A percentile compares a stretch with the other conserved stretches of the same genome.
These are phyloP conservation scores for Xestia sexstrigata DNA, from an alignment of 2,888 invertebrate species.

Conservation along the genomic window DNA sequence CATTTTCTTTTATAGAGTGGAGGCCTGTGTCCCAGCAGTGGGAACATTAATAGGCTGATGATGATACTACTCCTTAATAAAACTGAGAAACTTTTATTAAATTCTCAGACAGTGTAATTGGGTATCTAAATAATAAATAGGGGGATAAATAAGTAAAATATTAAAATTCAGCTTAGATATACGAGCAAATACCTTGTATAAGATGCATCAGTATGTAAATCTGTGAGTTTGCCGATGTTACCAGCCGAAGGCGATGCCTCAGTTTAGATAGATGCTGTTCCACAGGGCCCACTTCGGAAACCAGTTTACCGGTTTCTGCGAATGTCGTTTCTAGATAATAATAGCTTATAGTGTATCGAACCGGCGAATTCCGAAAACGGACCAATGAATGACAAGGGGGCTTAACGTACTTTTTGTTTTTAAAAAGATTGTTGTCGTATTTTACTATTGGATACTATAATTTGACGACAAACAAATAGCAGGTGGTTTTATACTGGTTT, in stretches of 20 bases:
- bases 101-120: slow-evolving; percentile 7
- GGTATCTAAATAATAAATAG: slow-evolving; percentile 8
- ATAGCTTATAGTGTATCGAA: slow-evolving; percentile 65
- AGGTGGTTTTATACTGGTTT: slow-evolving; percentile 7
- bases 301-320: slow-evolving; percentile 76
- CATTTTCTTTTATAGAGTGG: too few relatives aligned
- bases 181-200: slow-evolving; percentile 39
- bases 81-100: too few relatives aligned
- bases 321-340: slow-evolving; percentile 72
- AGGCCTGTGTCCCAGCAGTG: too few relatives aligned
- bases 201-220: slow-evolving; percentile 66
- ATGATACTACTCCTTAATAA: too few relatives aligned
- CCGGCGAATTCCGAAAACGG: slow-evolving; percentile 65
- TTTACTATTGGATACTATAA: slow-evolving; percentile 12
- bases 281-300: slow-evolving; percentile 66
- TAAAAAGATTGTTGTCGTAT: slow-evolving; percentile 19
- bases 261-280: slow-evolving; percentile 60
- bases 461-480: not conserved
- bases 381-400: slow-evolving; percentile 62
- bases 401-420: slow-evolving; percentile 19
- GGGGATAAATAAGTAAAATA: slow-evolving; percentile 15
- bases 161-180: slow-evolving; percentile 31
- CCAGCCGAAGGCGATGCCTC: slow-evolving; percentile 56
- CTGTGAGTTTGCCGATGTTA: slow-evolving; percentile 41
- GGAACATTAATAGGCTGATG: too few relatives aligned